These are phyloP conservation scores for Coecobrya sp. DNA, from an alignment of 2,888 invertebrate species.

Conservation along the genomic window DNA sequence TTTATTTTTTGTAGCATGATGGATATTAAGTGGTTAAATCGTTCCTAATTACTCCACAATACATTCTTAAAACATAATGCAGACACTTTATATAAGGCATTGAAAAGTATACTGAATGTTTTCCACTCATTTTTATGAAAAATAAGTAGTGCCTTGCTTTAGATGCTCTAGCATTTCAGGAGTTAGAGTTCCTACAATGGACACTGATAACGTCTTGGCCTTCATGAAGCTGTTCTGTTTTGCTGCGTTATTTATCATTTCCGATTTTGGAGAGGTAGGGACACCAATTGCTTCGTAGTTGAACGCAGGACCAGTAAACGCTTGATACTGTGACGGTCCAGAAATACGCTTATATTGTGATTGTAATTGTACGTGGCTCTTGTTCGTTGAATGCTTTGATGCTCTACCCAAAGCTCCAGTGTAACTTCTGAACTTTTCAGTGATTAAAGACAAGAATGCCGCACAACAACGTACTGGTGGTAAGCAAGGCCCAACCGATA, in stretches of 20 bases:
- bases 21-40: too few relatives aligned
- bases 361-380: not conserved
- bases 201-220: not conserved
- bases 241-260: not conserved
- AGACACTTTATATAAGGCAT: too few relatives aligned
- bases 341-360: not conserved
- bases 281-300: too few relatives aligned
- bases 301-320: too few relatives aligned
- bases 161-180: not conserved
- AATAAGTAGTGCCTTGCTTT: not conserved
- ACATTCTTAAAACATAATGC: too few relatives aligned
- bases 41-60: too few relatives aligned
- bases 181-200: not conserved
- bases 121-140: too few relatives aligned
- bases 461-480: conserved; percentile 61
- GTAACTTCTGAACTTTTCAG: conserved; percentile 46
- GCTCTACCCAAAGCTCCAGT: conserved; percentile 54
- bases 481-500: conserved; percentile 62
- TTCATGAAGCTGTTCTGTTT: not conserved
- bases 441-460: conserved; percentile 52
- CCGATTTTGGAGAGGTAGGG: not conserved
- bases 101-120: too few relatives aligned
- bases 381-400: not conserved
- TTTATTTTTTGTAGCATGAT: too few relatives aligned
- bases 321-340: not conserved